Evolutionary conservation across 2,797 vertebrate species (phyloP), one percentile per base, ranked within the genome.

Genomic region (Oreochromis grahami): DNA sequence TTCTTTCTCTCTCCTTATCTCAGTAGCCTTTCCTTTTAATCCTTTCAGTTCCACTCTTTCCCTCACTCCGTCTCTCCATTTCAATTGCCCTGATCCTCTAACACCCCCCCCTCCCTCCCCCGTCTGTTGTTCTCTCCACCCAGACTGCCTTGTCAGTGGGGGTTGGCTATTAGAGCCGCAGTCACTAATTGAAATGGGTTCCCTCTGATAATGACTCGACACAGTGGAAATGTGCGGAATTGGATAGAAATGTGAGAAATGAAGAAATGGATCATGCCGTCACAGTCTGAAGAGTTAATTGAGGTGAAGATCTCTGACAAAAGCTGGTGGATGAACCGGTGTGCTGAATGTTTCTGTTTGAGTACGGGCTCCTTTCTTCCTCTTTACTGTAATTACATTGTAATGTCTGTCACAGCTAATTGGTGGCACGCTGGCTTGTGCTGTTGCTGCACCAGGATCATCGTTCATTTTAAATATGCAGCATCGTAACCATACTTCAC

Each of bases 151-250:
- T 87, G 83, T 91, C 91, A 86, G 82, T 86, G 84, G 86, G 86
- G 87, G 84, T 85, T 85, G 84, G 81, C 86, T 85, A 91, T 95
- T 94, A 90, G 89, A 93, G 88, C 83, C 91, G 65, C 86, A 84
- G 85, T 82, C 85, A 77, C 87, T 91, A 92, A 94, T 93, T 93
- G 91, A 95, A 94, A 94, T 85, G 81, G 79, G 81, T 84, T 89
- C 74, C 84, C 84, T 94, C 78, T 85, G 87, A 89, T 88, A 88
- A 92, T 85, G 88, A 87, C 60, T 88, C 41, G n/a, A 82, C 76
- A 76, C 85, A 78, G 83, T 21, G 34, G 56, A 88, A 90, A 86
- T 85, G 82, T 85, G 87, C 87, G 68, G 80, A 85, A 81, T 77
- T 86, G 83, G 86, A 85, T 77, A 55, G 81, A 86, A 87, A 91